Percentiles rank a stretch among this genome's conserved stretches.
Conservation (phyloP, 2,888 invertebrate species). For the Chironomus riparius region DNA sequence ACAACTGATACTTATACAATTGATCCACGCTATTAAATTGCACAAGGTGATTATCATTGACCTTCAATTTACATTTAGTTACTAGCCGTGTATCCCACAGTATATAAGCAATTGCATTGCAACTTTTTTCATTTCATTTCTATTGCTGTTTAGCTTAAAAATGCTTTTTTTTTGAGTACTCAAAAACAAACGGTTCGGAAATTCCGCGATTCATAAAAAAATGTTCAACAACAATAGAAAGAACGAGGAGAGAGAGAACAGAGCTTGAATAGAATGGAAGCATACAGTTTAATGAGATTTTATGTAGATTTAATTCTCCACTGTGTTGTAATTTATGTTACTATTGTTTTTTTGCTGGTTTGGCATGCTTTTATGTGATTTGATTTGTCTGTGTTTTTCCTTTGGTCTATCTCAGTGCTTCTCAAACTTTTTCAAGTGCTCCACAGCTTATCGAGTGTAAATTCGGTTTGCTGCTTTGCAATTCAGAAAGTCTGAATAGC, state of each 20-base stretch:
- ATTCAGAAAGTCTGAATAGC: too few relatives aligned
- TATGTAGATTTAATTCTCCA: slow-evolving; percentile 22
- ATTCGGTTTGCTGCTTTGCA: too few relatives aligned
- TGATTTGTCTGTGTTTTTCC: neutral
- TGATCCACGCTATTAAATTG: neutral
- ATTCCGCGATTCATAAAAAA: neutral
- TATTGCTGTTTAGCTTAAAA: neutral
- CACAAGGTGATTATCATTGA: slow-evolving; percentile 14
- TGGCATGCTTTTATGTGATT: neutral
- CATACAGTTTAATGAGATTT: slow-evolving; percentile 22
- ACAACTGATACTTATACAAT: neutral
- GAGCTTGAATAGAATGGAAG: neutral
- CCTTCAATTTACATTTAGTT: slow-evolving; percentile 14
- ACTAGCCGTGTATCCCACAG: neutral
- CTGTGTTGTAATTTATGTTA: slow-evolving; percentile 15
- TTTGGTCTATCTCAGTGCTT: too few relatives aligned
- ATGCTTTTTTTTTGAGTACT: neutral
- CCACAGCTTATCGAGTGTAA: too few relatives aligned
- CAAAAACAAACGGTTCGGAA: slow-evolving; percentile 1
- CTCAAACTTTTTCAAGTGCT: too few relatives aligned
- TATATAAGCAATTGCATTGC: neutral
- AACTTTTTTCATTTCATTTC: neutral
- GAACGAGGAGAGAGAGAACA: neutral
- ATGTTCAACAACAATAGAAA: neutral
- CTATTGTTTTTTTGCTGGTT: slow-evolving; percentile 14